These are phyloP conservation scores for Andrena bucephala DNA, from an alignment of 2,888 invertebrate genomes.

Conservation along the genomic window DNA sequence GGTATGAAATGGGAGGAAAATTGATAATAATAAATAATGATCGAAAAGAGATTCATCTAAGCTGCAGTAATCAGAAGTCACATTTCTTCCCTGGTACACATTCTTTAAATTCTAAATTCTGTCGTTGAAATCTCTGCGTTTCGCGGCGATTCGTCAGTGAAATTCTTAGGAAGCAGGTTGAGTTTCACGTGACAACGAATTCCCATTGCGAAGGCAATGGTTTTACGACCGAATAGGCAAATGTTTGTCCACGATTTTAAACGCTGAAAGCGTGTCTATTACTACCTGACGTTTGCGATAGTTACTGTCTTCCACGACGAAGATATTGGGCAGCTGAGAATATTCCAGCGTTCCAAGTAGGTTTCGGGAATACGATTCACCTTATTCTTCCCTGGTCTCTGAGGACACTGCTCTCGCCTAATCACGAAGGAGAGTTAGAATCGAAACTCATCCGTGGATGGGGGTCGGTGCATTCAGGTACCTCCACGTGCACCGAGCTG, in stretches of 20 bases:
- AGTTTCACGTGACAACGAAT: not conserved
- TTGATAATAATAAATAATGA: too few species aligned
- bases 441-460: not conserved
- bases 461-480: slow-evolving; percentile 54
- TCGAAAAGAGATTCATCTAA: not conserved
- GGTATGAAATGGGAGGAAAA: too few species aligned
- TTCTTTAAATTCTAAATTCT: not conserved
- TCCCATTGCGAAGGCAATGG: not conserved
- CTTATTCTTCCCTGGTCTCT: slow-evolving; percentile 3
- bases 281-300: not conserved
- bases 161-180: not conserved
- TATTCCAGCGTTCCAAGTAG: slow-evolving; percentile 4
- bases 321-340: slow-evolving; percentile 1
- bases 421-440: not conserved
- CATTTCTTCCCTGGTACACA: not conserved
- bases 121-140: not conserved
- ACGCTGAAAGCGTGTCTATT: not conserved
- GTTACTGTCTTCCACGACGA: slow-evolving; percentile 10
- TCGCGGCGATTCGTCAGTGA: slow-evolving; percentile 2
- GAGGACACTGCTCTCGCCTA: not conserved
- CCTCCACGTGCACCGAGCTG: slow-evolving; percentile 69
- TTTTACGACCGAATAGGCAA: slow-evolving; percentile 13
- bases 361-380: slow-evolving; percentile 6
- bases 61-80: not conserved
- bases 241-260: slow-evolving; percentile 3